These are phyloP conservation scores for Notolepis coatsorum DNA, from an alignment of 2,797 vertebrate species.

Conservation along the genomic window DNA sequence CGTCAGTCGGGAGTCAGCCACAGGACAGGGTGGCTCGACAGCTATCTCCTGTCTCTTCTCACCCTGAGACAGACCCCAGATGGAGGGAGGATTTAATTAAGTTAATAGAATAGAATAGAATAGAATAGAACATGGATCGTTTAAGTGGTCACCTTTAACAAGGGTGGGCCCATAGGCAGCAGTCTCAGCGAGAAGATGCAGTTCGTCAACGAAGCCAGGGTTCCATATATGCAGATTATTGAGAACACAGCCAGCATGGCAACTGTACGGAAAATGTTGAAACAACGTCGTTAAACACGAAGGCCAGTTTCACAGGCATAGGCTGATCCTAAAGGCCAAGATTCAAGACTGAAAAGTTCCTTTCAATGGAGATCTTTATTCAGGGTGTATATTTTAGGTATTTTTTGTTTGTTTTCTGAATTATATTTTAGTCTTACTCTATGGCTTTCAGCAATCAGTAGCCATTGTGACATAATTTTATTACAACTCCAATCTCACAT, in stretches of 20 bases:
- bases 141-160: slow-evolving; percentile 79
- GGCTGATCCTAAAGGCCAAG: no score
- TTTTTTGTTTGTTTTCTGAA: no score
- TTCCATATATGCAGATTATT: slow-evolving; percentile 84
- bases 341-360: no score
- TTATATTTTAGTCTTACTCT: no score
- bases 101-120: not conserved
- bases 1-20: slow-evolving; percentile 79
- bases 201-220: slow-evolving; percentile 84
- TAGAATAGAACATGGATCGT: not conserved
- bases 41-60: slow-evolving; percentile 48
- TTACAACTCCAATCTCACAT: no score
- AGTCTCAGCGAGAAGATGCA: slow-evolving; percentile 81
- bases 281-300: not conserved
- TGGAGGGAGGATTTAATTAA: not conserved
- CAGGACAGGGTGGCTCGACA: slow-evolving; percentile 68
- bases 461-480: no score
- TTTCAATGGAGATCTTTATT: no score
- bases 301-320: not conserved
- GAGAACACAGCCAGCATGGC: slow-evolving; percentile 81
- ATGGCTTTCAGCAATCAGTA: no score
- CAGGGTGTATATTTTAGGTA: no score
- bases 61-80: slow-evolving; percentile 46
- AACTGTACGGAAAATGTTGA: slow-evolving; percentile 67
- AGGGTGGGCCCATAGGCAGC: slow-evolving; percentile 80